These are phyloP conservation scores for cattle (Bos taurus) DNA, from an alignment of 2,113 vertebrate genomes.

Conservation along the genomic window DNA sequence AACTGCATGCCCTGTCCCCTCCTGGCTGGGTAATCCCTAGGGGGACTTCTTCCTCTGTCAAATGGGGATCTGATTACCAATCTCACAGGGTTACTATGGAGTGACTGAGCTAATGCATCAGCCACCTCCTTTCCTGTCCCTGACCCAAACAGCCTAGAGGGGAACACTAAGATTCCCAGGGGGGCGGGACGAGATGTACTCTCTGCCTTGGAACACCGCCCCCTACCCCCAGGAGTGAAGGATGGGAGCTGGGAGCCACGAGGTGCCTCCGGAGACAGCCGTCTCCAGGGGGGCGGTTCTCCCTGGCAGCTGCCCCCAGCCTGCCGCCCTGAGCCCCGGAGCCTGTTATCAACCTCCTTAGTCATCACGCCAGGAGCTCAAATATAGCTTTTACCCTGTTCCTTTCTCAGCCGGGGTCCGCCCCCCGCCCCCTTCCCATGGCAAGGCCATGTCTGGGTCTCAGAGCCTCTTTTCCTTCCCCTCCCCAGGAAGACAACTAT, in stretches of 20 bases:
- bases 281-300: slow-evolving; percentile 65
- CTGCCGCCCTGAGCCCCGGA: slow-evolving; percentile 60
- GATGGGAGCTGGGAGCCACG: background rate
- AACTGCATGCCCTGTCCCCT: background rate
- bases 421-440: background rate
- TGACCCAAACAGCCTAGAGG: background rate
- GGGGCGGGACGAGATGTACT: background rate
- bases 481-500: background rate
- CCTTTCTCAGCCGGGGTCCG: slow-evolving; percentile 17
- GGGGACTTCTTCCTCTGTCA: background rate
- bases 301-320: slow-evolving; percentile 69
- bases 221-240: background rate
- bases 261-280: slow-evolving; percentile 43
- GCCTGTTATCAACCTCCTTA: slow-evolving; percentile 73
- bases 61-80: background rate
- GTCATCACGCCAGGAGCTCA: slow-evolving; percentile 64
- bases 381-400: slow-evolving; percentile 65
- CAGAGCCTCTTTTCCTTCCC: background rate
- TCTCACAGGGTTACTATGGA: background rate
- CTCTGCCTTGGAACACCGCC: background rate
- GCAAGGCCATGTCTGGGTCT: slow-evolving; percentile 14
- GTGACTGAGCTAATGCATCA: background rate
- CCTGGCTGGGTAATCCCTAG: background rate
- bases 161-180: background rate
- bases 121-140: background rate